Conservation (phyloP, 2,113 vertebrate genomes). For the Syngnathus typhle region DNA sequence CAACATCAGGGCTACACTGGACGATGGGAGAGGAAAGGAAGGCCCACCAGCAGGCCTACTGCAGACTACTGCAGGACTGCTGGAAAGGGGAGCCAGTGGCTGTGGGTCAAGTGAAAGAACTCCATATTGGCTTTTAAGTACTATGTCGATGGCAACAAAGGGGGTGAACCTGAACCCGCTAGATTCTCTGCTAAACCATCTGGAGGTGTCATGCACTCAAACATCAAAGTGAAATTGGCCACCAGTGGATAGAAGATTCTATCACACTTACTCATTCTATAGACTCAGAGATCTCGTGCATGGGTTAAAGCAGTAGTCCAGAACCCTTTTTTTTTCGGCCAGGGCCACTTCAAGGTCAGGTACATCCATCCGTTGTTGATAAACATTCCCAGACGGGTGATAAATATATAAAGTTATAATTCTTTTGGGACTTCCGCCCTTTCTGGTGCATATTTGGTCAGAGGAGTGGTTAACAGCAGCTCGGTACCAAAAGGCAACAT, state of each 20-base stretch:
- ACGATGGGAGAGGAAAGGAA: no score
- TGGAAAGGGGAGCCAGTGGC: neutral
- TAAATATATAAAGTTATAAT: neutral
- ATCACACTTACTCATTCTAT: neutral
- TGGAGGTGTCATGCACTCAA: neutral
- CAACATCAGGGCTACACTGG: no score
- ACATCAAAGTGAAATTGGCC: neutral
- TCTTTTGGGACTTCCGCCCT: no score
- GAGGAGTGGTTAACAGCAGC: neutral
- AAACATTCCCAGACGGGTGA: no score
- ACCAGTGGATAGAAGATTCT: neutral
- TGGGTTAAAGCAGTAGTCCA: neutral
- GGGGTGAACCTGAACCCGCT: neutral
- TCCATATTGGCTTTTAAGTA: neutral
- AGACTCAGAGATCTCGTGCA: neutral
- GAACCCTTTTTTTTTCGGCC: no score
- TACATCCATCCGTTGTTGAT: no score
- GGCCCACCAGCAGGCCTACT: no score
- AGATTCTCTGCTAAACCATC: neutral
- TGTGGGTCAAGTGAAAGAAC: neutral
- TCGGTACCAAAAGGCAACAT: slow-evolving; percentile 39
- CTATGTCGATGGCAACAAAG: neutral
- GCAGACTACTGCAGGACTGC: neutral
- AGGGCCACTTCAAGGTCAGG: no score
- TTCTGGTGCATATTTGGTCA: neutral